Conservation (phyloP, 2,113 vertebrate species). For the Pseudorasbora parva region DNA sequence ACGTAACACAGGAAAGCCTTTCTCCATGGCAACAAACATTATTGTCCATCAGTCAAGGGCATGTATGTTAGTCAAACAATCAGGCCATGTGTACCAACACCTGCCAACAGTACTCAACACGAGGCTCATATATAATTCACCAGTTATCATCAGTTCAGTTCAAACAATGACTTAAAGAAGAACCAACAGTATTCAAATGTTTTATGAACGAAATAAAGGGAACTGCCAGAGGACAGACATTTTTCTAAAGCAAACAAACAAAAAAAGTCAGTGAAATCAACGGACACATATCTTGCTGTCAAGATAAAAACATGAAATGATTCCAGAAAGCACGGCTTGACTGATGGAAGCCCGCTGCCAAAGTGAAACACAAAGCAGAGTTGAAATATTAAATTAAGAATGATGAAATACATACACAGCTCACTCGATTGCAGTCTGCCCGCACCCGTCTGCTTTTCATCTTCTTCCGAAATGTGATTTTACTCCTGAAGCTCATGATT, state of each 20-base stretch:
- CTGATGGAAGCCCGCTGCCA: not conserved
- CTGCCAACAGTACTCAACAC: conserved; percentile 5
- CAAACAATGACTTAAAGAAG: conserved; percentile 1
- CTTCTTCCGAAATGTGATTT: conserved; percentile 87
- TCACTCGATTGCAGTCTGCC: conserved; percentile 81
- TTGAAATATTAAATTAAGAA: not conserved
- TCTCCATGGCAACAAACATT: conserved; percentile 26
- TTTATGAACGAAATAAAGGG: conserved; percentile 12
- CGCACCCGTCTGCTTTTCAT: conserved; percentile 79
- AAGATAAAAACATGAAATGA: not conserved
- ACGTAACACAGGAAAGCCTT: conserved; percentile 15
- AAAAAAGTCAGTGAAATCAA: not conserved
- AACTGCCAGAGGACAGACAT: not conserved
- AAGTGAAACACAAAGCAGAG: not conserved
- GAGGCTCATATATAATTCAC: not conserved
- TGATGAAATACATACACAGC: conserved; percentile 85
- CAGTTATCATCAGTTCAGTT: not conserved
- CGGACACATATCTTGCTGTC: too few species aligned
- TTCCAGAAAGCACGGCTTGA: not conserved
- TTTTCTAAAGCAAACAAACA: not conserved
- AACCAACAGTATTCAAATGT: not conserved
- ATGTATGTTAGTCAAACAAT: not conserved
- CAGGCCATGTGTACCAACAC: conserved; percentile 1
- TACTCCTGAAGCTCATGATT: conserved; percentile 91
- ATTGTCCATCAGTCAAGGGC: conserved; percentile 19